Percentiles rank a stretch among this genome's conserved stretches.
Evolutionary conservation across 2,888 invertebrate genomes (phyloP).

Genomic region (Oxystoma pomonae): DNA sequence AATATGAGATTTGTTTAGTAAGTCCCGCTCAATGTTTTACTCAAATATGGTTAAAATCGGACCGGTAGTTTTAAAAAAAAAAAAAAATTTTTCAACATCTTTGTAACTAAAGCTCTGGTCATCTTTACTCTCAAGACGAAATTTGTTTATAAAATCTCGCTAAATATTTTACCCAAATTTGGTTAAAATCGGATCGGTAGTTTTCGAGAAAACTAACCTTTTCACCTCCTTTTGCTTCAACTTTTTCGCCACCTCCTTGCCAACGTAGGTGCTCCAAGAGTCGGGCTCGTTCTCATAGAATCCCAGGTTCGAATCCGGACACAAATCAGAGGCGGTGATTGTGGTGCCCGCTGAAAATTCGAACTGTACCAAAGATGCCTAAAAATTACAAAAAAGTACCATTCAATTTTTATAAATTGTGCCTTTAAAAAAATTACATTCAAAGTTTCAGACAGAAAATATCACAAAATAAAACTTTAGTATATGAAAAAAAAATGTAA

Average conservation of each 20-base stretch:
- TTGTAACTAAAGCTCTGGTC: not conserved
- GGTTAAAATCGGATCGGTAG: not conserved
- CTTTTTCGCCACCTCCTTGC: slow-evolving; percentile 72
- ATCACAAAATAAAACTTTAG: too few species aligned
- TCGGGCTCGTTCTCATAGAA: slow-evolving; percentile 84
- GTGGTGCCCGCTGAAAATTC: slow-evolving; percentile 72
- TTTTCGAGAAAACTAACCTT: not conserved
- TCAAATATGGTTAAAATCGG: not conserved
- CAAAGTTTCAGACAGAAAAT: too few species aligned
- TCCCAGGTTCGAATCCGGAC: slow-evolving; percentile 77
- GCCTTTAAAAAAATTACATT: slow-evolving; percentile 1
- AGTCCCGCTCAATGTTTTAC: too few species aligned
- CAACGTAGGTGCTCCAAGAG: slow-evolving; percentile 89
- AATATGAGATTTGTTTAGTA: too few species aligned
- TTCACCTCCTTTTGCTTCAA: slow-evolving; percentile 80
- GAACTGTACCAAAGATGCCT: slow-evolving; percentile 60
- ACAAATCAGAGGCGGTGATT: slow-evolving; percentile 72
- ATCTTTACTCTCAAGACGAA: not conserved
- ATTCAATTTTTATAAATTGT: not conserved
- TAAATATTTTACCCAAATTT: not conserved
- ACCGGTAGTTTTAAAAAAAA: not conserved
- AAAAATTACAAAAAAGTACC: not conserved
- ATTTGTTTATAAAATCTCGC: not conserved
- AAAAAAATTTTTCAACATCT: not conserved
- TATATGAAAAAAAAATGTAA: too few species aligned